Percentiles rank a stretch among this genome's conserved stretches.
Evolutionary conservation across 2,797 vertebrate genomes (phyloP).

Genomic region (Protosalanx chinensis): DNA sequence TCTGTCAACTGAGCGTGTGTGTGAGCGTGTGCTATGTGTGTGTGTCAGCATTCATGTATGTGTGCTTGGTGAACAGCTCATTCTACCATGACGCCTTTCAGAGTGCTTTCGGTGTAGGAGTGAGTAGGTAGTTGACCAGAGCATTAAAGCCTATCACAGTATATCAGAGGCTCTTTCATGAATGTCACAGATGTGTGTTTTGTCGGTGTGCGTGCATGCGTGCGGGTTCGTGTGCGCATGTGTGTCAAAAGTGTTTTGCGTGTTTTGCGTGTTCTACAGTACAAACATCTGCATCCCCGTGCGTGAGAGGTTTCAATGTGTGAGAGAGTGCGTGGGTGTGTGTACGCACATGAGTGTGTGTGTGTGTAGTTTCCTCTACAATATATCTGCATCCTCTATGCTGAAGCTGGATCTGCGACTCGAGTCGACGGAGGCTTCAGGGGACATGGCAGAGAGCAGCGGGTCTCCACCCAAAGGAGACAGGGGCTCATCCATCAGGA

Average conservation of each 20-base stretch:
- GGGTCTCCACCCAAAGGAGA: constrained; percentile 88
- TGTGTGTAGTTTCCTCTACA: constrained; percentile 70
- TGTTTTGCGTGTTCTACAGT: not conserved
- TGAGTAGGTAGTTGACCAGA: constrained; percentile 15
- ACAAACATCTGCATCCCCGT: not conserved
- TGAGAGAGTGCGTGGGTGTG: constrained; percentile 13
- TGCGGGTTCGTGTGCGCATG: constrained; percentile 7
- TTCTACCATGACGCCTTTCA: not conserved
- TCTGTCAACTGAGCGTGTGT: not conserved
- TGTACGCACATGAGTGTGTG: constrained; percentile 14
- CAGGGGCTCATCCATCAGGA: constrained; percentile 92
- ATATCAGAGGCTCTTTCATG: constrained; percentile 25
- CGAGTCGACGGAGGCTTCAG: constrained; percentile 91
- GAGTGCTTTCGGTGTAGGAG: not conserved
- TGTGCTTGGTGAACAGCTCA: not conserved
- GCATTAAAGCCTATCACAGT: constrained; percentile 38
- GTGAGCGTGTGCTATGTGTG: not conserved
- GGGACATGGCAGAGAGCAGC: constrained; percentile 92
- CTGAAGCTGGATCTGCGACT: constrained; percentile 98
- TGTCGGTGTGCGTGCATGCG: not conserved
- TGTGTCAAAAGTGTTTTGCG: not conserved
- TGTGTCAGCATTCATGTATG: not conserved
- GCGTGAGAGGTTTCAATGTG: not conserved
- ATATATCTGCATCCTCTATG: constrained; percentile 93
- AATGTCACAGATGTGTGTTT: constrained; percentile 24